Evolutionary conservation across 1,140 invertebrate genomes (phyloP), one percentile per base, ranked within the genome.

Genomic region (Gryon sp.): DNA sequence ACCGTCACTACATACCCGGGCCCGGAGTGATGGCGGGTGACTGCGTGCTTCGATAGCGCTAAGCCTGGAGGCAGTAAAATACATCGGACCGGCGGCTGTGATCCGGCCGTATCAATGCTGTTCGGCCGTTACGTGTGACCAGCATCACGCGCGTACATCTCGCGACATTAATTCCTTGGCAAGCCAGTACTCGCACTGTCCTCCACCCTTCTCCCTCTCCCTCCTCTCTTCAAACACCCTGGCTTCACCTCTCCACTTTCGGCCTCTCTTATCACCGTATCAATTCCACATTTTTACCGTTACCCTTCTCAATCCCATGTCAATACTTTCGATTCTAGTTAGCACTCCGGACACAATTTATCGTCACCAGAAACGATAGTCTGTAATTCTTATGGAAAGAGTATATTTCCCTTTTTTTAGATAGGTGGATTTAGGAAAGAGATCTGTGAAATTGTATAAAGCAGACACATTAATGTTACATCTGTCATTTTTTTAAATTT

Each of bases 1-100:
- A 89, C 87, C 86, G 87, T 89, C 87, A 87, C 83, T 88, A 86
- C 86, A 89, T 87, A 87, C 83, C 80, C 82, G 81, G 77, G 82
- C 80, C 76, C 82, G 83, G 87, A 89, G 84, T 89, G 87, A 89
- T 88, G 87, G 84, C 85, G 85, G 87, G 81, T 89, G 87, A 89
- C 87, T 89, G 87, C 84, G 83, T 87, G 86, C 86, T 83, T 87
- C 86, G 86, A 88, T 89, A 88, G 86, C 85, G 85, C 85, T 88
- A 88, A 87, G 86, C 86, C 86, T 87, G 83, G 59, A 81, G 85
- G 85, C 85, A 86, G 85, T 87, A 88, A 88, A 87, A 88, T 88
- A 87, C 86, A 88, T 85, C 83, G 86, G 83, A 86, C 85, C 83
- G 83, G 83, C 84, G 82, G 83, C 83, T 84, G 87, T 87, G 87